These are phyloP conservation scores for Orchesella cincta DNA, from an alignment of 1,140 invertebrate genomes.

Conservation along the genomic window DNA sequence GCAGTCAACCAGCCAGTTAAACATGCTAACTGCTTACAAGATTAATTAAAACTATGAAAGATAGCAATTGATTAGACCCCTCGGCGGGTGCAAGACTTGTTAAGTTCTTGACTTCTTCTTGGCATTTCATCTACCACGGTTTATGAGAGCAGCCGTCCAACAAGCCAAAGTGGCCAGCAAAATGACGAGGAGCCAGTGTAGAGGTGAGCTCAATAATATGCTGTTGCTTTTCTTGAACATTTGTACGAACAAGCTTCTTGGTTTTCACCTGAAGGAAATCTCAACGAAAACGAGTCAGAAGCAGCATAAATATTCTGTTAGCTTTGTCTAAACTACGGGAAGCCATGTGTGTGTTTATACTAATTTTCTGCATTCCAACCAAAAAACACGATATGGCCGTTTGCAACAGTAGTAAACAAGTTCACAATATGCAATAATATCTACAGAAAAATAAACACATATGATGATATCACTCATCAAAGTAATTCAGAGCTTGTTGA, in stretches of 20 bases:
- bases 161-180: no score
- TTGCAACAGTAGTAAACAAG: background rate
- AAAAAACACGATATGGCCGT: background rate
- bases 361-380: slow-evolving; percentile 2
- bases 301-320: background rate
- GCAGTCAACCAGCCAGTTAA: background rate
- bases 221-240: no score
- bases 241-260: no score
- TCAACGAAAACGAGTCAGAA: background rate
- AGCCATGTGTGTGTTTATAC: slow-evolving; percentile 7
- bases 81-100: slow-evolving; percentile 21
- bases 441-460: background rate
- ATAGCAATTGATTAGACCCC: slow-evolving; percentile 43
- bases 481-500: background rate
- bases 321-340: background rate
- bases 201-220: no score
- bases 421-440: background rate
- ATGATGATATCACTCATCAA: slow-evolving; percentile 15
- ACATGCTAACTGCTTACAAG: slow-evolving; percentile 7
- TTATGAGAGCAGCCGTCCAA: no score
- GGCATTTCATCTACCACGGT: slow-evolving; percentile 14
- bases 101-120: slow-evolving; percentile 24
- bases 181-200: no score
- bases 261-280: background rate
- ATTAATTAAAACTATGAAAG: slow-evolving; percentile 43